Conservation (phyloP, 2,888 invertebrate genomes). For the Stenichneumon culpator region DNA sequence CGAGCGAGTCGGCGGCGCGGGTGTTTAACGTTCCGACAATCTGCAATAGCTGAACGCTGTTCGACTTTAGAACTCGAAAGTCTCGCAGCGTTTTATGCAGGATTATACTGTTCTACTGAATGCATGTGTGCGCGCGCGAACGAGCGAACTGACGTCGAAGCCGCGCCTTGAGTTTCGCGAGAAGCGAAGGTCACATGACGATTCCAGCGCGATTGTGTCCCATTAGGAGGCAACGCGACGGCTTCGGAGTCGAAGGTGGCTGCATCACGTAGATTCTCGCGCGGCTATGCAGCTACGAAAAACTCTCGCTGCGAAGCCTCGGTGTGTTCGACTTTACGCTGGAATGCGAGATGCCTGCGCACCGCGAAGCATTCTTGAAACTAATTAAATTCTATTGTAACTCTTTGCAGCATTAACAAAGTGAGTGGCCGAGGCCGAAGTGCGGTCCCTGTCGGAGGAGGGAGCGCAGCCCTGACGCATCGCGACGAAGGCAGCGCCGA, state of each 20-base stretch:
- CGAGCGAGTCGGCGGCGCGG: conserved; percentile 58
- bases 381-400: conserved; percentile 78
- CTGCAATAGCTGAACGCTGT: conserved; percentile 33
- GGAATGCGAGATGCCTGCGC: conserved; percentile 74
- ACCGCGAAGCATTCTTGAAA: conserved; percentile 76
- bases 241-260: conserved; percentile 60
- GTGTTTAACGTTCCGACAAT: conserved; percentile 60
- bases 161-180: conserved; percentile 71
- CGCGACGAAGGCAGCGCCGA: conserved; percentile 31
- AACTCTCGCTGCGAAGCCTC: conserved; percentile 61
- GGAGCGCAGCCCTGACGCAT: conserved; percentile 54
- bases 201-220: conserved; percentile 71
- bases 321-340: conserved; percentile 75
- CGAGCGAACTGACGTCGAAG: conserved; percentile 70
- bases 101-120: conserved; percentile 36
- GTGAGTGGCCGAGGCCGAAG: conserved; percentile 32
- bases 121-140: neutral
- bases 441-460: conserved; percentile 38
- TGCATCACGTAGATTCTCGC: conserved; percentile 54
- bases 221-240: conserved; percentile 70
- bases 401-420: conserved; percentile 34
- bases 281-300: neutral
- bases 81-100: conserved; percentile 39
- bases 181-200: conserved; percentile 79
- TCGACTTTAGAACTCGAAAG: conserved; percentile 36